These are phyloP conservation scores for Phasianus colchicus DNA, from an alignment of 2,113 vertebrate genomes.

Conservation along the genomic window DNA sequence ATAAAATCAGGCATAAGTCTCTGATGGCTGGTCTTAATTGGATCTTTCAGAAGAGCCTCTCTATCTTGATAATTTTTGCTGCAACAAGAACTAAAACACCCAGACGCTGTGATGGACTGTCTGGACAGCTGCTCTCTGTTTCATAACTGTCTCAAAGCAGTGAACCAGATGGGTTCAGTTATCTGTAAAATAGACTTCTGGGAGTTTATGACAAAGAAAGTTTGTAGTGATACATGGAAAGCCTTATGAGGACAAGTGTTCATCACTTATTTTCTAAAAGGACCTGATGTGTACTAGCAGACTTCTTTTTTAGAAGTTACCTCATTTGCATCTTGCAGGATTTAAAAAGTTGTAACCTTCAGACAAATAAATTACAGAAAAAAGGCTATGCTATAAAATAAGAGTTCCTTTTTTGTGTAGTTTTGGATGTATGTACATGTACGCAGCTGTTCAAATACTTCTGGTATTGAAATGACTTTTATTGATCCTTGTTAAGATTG, in stretches of 20 bases:
- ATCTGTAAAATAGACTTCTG: not conserved
- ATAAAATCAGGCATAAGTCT: not conserved
- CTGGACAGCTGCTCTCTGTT: conserved; percentile 28
- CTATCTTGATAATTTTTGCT: not conserved
- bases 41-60: fast-evolving
- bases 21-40: not conserved
- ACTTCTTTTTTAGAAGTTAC: not conserved
- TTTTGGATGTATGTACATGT: not conserved
- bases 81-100: not conserved
- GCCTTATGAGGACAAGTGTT: not conserved
- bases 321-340: not conserved
- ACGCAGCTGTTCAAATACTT: fast-evolving
- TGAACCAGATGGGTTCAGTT: conserved; percentile 4
- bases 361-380: not conserved
- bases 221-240: not conserved
- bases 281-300: not conserved
- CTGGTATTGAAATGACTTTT: not conserved
- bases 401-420: not conserved
- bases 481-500: not conserved
- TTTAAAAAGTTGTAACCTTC: not conserved
- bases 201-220: not conserved
- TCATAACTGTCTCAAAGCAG: not conserved
- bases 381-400: not conserved
- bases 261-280: not conserved
- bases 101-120: not conserved